A percentile compares a stretch with the other conserved stretches of the same genome.
phyloP scores from a whole-genome alignment of 1,140 invertebrate genomes.

The Euwallacea similis region DNA sequence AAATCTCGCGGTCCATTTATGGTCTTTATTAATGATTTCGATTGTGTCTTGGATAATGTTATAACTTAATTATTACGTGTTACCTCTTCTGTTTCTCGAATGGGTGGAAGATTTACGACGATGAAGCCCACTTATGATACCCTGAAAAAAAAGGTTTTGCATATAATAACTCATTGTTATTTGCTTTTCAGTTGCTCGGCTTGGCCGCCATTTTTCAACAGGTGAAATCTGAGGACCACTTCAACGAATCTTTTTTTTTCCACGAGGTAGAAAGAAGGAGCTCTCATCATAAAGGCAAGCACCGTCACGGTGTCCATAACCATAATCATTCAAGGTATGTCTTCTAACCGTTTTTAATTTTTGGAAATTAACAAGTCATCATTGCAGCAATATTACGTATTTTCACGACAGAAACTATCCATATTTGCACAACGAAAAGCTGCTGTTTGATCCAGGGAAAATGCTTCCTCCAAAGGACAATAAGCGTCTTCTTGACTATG shows the following conservation, averaged over 20 bases:
- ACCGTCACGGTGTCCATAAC: constrained; percentile 3
- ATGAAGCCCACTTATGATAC: not conserved
- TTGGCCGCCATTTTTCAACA: constrained; percentile 50
- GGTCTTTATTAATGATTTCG: constrained; percentile 31
- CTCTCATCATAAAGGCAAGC: constrained; percentile 15
- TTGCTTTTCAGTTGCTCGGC: constrained; percentile 51
- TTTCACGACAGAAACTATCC: constrained; percentile 32
- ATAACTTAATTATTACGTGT: constrained; percentile 33
- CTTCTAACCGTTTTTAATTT: not conserved
- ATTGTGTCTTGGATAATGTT: constrained; percentile 30
- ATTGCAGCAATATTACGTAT: not conserved
- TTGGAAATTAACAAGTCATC: not conserved
- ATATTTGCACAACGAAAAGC: constrained; percentile 41
- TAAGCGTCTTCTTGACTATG: constrained; percentile 56
- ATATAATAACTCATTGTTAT: not conserved
- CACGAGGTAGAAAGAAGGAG: constrained; percentile 12
- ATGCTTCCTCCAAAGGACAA: constrained; percentile 61
- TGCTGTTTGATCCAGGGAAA: constrained; percentile 43
- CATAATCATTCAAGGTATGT: not conserved
- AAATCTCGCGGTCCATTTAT: constrained; percentile 29
- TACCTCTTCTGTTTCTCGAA: constrained; percentile 13
- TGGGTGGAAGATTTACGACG: constrained; percentile 8
- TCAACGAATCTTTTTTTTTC: constrained; percentile 40
- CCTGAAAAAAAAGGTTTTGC: not conserved
- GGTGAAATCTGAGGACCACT: constrained; percentile 45